Evolutionary conservation across 2,113 vertebrate species (phyloP), one percentile per base, ranked within the genome.

Genomic region (Labeo rohita): DNA sequence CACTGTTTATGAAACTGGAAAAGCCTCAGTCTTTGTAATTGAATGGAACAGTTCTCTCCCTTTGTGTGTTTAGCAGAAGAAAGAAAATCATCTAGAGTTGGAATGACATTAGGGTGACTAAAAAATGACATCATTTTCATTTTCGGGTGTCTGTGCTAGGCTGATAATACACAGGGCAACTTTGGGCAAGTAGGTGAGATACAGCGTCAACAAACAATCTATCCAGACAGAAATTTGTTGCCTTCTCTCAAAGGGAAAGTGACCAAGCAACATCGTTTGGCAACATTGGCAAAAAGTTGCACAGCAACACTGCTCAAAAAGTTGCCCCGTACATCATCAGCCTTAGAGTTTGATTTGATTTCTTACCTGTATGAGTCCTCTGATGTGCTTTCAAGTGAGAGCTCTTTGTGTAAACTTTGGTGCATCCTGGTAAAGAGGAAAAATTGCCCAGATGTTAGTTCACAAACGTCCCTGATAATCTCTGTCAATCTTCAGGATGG

Each of bases 351-450:
- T 81, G 65, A 54, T 74, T 74, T 34, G 15, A 84, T 73, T 84
- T 90, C 94, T 90, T 94, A 98, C 97, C 97, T 89, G 97, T 98
- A 91, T 98, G 97, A 73, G 97, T 98, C 88, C 97, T 94, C 90
- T 98, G 97, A 86, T 98, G 97, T 0, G 97, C 97, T 92, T 98
- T 98, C 93, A 98, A 94, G 85, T 98, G 97, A 39, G 97, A 98
- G 91, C 97, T 98, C 95, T 98, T 98, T 92, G 97, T 98, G 91
- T 98, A 98, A 94, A 98, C 97, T 89, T 98, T 98, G 4, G 93
- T 91, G 92, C 97, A 98, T 73, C 96, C 97, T 98, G 93, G 18
- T 45, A 78, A 9, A 87, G 87, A 89, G 72, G 28, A 63, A 43
- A 80, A 84, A 75, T 34, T 61, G 49, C 10, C 47, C 47, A 47